A percentile compares a stretch with the other conserved stretches of the same genome.
Evolutionary conservation across 2,888 invertebrate species (phyloP).

Genomic region (Aleiodes leptofemur): DNA sequence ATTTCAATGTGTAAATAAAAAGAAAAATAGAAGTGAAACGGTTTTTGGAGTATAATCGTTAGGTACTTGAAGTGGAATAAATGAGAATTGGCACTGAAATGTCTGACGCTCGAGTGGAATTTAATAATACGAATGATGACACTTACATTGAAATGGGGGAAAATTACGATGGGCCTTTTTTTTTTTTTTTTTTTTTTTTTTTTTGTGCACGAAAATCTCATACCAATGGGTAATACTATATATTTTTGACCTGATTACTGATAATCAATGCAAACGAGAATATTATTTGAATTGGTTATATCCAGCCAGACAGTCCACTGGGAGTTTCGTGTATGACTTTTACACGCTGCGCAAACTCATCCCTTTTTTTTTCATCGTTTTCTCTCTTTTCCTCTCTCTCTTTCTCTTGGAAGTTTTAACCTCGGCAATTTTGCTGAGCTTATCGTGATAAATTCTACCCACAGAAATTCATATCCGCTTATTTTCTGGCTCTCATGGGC

Average conservation of each 20-base stretch:
- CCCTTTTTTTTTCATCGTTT: background rate
- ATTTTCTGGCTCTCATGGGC: too few relatives aligned
- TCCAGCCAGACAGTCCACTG: background rate
- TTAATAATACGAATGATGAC: background rate
- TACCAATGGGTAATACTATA: conserved; percentile 11
- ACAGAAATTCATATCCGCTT: background rate
- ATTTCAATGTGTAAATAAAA: too few relatives aligned
- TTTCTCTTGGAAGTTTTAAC: background rate
- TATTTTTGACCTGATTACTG: conserved; percentile 43
- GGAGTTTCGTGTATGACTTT: conserved; percentile 1
- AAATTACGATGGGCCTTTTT: conserved; percentile 2
- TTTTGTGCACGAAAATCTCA: background rate
- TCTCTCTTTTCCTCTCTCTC: background rate
- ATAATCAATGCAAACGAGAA: conserved; percentile 42
- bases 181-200: too few relatives aligned
- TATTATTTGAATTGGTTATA: conserved; percentile 37
- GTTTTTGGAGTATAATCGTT: too few relatives aligned
- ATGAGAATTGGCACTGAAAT: conserved; percentile 29
- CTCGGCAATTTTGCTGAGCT: conserved; percentile 3
- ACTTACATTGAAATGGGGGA: background rate
- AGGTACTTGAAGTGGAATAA: conserved; percentile 33
- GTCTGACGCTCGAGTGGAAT: too few relatives aligned
- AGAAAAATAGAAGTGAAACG: too few relatives aligned
- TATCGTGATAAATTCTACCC: background rate
- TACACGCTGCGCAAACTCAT: conserved; percentile 13